These are phyloP conservation scores for Platycheirus rosarum DNA, from an alignment of 2,888 invertebrate species.

Conservation along the genomic window DNA sequence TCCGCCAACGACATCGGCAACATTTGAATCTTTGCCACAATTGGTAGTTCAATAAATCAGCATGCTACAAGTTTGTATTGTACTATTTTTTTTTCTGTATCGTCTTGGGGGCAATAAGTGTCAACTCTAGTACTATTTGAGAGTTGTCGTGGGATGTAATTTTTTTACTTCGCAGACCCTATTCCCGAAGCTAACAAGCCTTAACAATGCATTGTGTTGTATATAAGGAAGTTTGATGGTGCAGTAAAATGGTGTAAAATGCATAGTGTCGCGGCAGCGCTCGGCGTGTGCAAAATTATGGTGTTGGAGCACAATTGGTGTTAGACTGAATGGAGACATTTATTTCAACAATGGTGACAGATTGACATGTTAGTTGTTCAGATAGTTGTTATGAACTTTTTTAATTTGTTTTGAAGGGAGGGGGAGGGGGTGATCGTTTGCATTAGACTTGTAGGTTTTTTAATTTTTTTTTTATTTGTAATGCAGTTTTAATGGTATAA, in stretches of 20 bases:
- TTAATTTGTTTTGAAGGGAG: constrained; percentile 16
- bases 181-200: constrained; percentile 39
- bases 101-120: constrained; percentile 36
- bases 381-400: constrained; percentile 41
- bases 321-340: constrained; percentile 53
- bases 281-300: constrained; percentile 7
- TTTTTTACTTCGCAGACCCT: constrained; percentile 23
- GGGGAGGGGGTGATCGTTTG: not conserved
- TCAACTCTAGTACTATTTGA: constrained; percentile 44
- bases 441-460: not conserved
- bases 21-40: constrained; percentile 33
- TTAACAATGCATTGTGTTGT: constrained; percentile 54
- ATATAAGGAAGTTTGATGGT: constrained; percentile 24
- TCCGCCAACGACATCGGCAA: not conserved
- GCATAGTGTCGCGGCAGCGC: not conserved
- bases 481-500: too few relatives aligned
- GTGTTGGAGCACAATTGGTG: constrained; percentile 27
- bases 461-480: not conserved
- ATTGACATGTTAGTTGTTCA: constrained; percentile 51
- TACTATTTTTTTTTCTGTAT: not conserved
- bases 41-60: constrained; percentile 50
- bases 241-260: constrained; percentile 20
- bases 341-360: constrained; percentile 63
- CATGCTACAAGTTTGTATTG: not conserved
- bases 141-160: constrained; percentile 21